Conservation (phyloP, 2,113 vertebrate species). For the Elachura formosa region DNA sequence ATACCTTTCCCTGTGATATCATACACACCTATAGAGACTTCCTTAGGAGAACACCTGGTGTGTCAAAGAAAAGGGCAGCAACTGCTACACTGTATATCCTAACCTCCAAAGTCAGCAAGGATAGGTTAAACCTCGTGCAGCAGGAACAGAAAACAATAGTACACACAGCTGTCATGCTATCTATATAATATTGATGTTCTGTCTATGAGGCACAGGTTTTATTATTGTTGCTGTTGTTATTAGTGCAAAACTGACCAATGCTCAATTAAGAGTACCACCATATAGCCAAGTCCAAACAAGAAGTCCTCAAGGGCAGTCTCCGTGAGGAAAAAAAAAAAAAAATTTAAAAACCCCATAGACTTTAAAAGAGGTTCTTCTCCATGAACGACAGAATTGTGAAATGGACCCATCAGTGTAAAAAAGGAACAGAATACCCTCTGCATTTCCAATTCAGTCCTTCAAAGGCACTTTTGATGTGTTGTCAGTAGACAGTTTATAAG, state of each 20-base stretch:
- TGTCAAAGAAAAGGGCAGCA: not conserved
- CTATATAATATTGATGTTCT: not conserved
- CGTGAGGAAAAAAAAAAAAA: not conserved
- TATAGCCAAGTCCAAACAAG: not conserved
- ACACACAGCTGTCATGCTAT: not conserved
- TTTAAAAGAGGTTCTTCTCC: not conserved
- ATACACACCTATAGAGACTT: not conserved
- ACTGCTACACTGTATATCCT: not conserved
- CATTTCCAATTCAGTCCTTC: not conserved
- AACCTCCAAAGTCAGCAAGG: not conserved
- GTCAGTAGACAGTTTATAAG: not conserved
- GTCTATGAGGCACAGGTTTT: not conserved
- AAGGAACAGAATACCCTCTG: not conserved
- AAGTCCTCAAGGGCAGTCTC: not conserved
- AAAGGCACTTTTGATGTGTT: not conserved
- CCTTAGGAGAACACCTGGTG: not conserved
- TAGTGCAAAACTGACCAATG: not conserved
- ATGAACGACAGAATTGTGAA: not conserved
- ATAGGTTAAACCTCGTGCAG: not conserved
- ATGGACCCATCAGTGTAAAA: not conserved
- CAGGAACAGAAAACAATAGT: not conserved
- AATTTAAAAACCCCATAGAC: accelerated
- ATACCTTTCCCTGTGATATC: not conserved
- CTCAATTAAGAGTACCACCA: not conserved
- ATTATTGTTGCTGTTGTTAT: not conserved